phyloP scores from a whole-genome alignment of 1,140 invertebrate genomes.

The Cydia splendana region DNA sequence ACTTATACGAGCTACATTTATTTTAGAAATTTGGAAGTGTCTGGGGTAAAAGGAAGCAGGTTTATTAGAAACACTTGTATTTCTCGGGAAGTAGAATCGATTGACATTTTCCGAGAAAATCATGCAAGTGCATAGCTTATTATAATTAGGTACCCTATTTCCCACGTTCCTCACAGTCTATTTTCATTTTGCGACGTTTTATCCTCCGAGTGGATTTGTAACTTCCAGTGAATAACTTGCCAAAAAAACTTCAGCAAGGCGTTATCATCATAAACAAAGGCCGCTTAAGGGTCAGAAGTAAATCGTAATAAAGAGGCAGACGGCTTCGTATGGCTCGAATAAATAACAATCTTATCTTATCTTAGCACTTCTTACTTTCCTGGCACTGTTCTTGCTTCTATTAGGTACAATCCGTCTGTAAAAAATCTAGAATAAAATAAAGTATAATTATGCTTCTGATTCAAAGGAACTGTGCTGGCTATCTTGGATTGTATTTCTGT shows the following conservation, averaged over 20 bases:
- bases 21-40: no score
- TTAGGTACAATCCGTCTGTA: background rate
- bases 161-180: no score
- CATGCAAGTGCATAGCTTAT: no score
- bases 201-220: no score
- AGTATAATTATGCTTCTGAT: background rate
- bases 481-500: background rate
- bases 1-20: no score
- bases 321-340: background rate
- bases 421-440: background rate
- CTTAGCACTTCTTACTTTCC: constrained; percentile 12
- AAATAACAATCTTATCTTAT: constrained; percentile 20
- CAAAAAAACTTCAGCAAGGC: background rate
- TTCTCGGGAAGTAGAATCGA: no score
- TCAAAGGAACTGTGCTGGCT: background rate
- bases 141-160: no score
- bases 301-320: constrained; percentile 5
- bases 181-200: no score
- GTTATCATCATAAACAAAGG: constrained; percentile 1
- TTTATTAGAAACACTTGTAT: no score
- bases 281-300: constrained; percentile 1
- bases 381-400: constrained; percentile 13
- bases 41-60: no score
- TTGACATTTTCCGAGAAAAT: no score
- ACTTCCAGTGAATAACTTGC: background rate